phyloP scores from a whole-genome alignment of 2,113 vertebrate genomes.

The Corythaixoides concolor region DNA sequence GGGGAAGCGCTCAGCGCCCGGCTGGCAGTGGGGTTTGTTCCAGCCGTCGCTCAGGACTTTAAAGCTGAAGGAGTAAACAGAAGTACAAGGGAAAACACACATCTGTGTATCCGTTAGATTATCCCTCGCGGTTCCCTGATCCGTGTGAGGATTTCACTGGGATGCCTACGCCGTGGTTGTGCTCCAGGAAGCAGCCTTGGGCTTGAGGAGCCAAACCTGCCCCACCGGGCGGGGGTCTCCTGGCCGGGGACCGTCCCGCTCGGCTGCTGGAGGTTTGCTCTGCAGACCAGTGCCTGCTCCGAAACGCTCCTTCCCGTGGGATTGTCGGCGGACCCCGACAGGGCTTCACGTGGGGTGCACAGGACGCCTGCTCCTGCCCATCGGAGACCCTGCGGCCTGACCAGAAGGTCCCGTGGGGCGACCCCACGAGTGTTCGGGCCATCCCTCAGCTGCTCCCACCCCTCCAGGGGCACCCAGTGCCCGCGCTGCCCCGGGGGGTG shows the following conservation, averaged over 20 bases:
- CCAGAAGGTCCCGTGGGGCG: neutral
- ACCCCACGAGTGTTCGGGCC: neutral
- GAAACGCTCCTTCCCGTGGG: fast-evolving
- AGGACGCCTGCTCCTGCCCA: neutral
- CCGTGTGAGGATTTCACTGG: no score
- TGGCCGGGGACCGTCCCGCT: fast-evolving
- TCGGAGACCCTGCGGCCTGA: fast-evolving
- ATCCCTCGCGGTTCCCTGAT: neutral
- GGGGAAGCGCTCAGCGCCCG: neutral
- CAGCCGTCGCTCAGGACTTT: neutral
- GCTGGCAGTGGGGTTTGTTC: neutral
- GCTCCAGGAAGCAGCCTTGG: neutral
- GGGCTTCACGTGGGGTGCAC: neutral
- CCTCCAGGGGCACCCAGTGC: neutral
- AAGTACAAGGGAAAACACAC: neutral
- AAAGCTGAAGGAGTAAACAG: neutral
- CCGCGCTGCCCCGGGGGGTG: neutral
- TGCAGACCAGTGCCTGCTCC: neutral
- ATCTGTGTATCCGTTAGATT: neutral
- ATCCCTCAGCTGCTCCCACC: neutral
- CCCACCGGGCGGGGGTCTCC: no score
- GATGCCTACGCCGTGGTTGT: fast-evolving
- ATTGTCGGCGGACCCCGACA: no score
- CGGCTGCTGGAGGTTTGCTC: neutral
- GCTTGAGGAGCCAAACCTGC: neutral